Conservation (phyloP, 2,113 vertebrate genomes). For the Carlito syrichta region DNA sequence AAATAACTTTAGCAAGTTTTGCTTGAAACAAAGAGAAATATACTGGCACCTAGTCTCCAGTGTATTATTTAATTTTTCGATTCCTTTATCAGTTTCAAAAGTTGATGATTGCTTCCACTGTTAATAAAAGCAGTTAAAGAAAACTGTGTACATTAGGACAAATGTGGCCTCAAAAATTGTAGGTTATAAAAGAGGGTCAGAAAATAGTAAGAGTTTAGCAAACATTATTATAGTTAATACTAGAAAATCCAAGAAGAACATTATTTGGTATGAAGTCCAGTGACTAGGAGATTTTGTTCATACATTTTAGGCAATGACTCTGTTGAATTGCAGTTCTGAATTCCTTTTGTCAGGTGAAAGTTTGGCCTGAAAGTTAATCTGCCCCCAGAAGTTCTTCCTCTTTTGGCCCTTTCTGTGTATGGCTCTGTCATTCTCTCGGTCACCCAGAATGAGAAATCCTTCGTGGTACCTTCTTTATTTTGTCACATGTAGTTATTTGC, state of each 20-base stretch:
- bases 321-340: not conserved
- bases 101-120: not conserved
- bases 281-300: not conserved
- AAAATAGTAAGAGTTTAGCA: not conserved
- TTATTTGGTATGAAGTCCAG: not conserved
- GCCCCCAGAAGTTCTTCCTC: not conserved
- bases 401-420: not conserved
- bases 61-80: not conserved
- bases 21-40: conserved; percentile 24
- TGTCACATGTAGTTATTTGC: not conserved
- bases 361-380: not conserved
- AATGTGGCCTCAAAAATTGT: not conserved
- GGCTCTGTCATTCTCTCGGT: not conserved
- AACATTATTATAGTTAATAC: not conserved
- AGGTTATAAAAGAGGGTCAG: not conserved
- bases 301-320: not conserved
- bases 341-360: not conserved
- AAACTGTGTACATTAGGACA: not conserved
- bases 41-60: not conserved
- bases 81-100: not conserved
- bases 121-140: not conserved
- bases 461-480: not conserved
- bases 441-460: not conserved
- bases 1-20: not conserved
- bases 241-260: not conserved